Evolutionary conservation across 2,113 vertebrate species (phyloP).

Genomic region (Laticauda colubrina): DNA sequence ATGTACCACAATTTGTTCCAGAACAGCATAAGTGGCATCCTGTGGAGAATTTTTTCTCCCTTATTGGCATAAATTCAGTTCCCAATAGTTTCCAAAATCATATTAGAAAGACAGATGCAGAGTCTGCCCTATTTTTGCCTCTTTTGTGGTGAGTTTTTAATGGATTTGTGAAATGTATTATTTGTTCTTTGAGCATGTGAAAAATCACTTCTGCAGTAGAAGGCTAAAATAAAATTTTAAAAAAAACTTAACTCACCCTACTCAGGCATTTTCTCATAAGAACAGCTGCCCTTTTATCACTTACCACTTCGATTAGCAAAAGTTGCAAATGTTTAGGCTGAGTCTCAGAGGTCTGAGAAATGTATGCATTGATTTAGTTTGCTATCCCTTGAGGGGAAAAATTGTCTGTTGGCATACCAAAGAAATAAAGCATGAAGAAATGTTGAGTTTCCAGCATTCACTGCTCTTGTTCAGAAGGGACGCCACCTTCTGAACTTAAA

Average conservation of each 20-base stretch:
- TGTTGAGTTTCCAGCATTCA: constrained; percentile 39
- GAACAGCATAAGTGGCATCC: not conserved
- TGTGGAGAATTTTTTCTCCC: not conserved
- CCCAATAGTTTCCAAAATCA: not conserved
- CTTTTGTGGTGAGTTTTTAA: not conserved
- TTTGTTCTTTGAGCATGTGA: not conserved
- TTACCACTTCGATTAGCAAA: constrained; percentile 35
- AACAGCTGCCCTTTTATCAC: constrained; percentile 38
- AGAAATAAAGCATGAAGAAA: constrained; percentile 27
- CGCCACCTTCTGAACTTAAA: constrained; percentile 13
- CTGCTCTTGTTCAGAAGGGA: constrained; percentile 32
- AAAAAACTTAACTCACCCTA: constrained; percentile 20
- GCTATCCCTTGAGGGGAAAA: constrained; percentile 27
- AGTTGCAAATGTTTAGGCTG: constrained; percentile 54
- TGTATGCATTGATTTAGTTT: constrained; percentile 57
- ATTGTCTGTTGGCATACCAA: constrained; percentile 32
- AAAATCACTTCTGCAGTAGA: not conserved
- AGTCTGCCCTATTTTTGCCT: not conserved
- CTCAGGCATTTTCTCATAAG: constrained; percentile 24
- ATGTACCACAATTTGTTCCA: not conserved
- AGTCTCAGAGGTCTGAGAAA: constrained; percentile 54
- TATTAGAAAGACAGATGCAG: not conserved
- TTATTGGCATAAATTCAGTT: not conserved
- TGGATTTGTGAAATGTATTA: not conserved
- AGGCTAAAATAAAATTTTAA: not conserved